Evolutionary conservation across 2,797 vertebrate genomes (phyloP).

Genomic region (Mareca penelope): DNA sequence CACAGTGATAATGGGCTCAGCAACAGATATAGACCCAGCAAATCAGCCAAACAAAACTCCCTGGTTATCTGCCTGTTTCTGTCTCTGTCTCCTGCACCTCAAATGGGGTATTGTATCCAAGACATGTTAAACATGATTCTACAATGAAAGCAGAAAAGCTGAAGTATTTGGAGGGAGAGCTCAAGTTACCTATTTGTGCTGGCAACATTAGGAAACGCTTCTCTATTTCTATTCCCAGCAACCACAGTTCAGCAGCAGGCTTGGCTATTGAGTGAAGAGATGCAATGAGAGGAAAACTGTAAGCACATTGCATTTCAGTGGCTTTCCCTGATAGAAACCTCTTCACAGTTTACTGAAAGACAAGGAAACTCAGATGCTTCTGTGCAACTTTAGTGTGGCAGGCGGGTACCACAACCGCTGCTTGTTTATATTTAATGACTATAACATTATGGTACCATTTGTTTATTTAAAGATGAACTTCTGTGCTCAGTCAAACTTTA

Average conservation of each 20-base stretch:
- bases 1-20: background rate
- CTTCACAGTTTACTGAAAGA: constrained; percentile 42
- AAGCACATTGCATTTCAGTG: background rate
- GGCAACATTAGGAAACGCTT: background rate
- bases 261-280: background rate
- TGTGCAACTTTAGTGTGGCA: constrained; percentile 34
- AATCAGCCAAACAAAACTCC: background rate
- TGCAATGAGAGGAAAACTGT: constrained; percentile 29
- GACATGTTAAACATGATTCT: background rate
- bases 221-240: background rate
- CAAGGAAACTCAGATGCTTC: background rate
- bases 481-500: constrained; percentile 59
- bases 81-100: background rate
- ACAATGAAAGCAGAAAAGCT: background rate
- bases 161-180: background rate
- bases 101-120: background rate
- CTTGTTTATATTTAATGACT: constrained; percentile 71
- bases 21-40: background rate
- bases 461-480: constrained; percentile 73
- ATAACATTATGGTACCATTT: constrained; percentile 56
- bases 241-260: background rate
- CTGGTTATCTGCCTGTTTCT: background rate
- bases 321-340: background rate
- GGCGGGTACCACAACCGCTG: background rate
- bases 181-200: background rate